Base-by-base conservation (phyloP, 2,113 vertebrate genomes). In the Dicerorhinus sumatrensis region DNA sequence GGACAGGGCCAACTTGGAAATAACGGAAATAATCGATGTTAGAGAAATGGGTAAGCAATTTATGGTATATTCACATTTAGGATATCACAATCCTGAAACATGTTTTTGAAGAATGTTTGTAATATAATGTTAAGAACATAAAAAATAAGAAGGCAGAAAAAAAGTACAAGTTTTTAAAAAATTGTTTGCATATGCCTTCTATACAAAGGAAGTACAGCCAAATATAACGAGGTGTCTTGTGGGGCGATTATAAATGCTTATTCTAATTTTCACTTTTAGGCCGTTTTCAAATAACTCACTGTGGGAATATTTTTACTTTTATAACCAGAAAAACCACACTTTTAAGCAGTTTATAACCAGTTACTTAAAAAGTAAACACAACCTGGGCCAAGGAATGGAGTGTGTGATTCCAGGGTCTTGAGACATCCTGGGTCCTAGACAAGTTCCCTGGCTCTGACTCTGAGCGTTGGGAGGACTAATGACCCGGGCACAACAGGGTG, bases 281-380 rank as follows among this genome's bases (percentile, higher is more conserved):
- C 13, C 69, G 73, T 95, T 88, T 90, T 69, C 42, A 79, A 84
- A 63, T 92, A 63, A 54, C 76, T 85, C 60, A 87, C 23, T 60
- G 54, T 70, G 80, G 33, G 21, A 89, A 70, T 31, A 84, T 6
- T 39, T 89, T 21, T 36, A 56, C 65, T 67, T 94, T 72, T 33
- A 42, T 69, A 67, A 88, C 29, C 11, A 48, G 79, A 89, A 95
- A 97, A 94, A n/a, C 0, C 4, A 88, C 51, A 33, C 88, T 80
- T 94, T 96, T 27, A 72, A 82, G 4, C 10, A 48, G n/a, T 56
- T 94, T 75, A 69, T 81, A 89, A 51, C 46, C 46, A 87, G n/a
- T 60, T 51, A 42, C 58, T 58, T 36, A 82, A 60, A 91, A 97
- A 51, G n/a, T 62, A 89, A 93, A 72, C 25, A n/a, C 13, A 54